Base-by-base conservation (phyloP, 1,140 invertebrate species). In the Drosophila littoralis region DNA sequence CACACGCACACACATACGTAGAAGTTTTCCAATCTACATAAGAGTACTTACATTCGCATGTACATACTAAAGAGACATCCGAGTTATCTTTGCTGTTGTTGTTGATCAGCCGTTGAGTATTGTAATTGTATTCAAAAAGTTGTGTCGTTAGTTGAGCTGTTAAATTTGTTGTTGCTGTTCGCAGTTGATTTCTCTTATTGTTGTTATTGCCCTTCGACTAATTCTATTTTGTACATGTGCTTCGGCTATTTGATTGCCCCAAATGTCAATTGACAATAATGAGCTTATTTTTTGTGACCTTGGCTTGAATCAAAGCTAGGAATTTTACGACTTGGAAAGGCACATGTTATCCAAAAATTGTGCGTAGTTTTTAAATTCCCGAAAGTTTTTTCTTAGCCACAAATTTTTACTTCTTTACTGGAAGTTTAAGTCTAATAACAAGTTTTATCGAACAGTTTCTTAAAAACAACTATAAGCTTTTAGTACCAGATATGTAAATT, bases 181-280 rank as follows among this genome's bases (percentile, higher is more conserved):
- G 40, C 35, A 55, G 50, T 60, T 67, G 59, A 51, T 64, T 54
- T 10, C 5, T 48, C 6, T 55, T 15, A 9, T 43, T 51, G 45
- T 58, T 66, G 42, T 55, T 55, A 40, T 55, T 55, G 51, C 7
- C 38, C 10, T 55, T 42, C 52, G 22, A 61, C 57, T 74, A 55
- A 58, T 61, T 12, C 36, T 40, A 33, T 60, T 61, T 50, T 50
- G 13, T 69, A 55, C 36, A 42, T 69, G 57, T 65, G 64, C 15
- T 77, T 70, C 51, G 72, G 68, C 54, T 55, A n/a, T 76, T 73
- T 83, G 80, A 79, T 84, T 79, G 81, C 58, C 52, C 42, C 61
- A 76, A 74, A 77, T 86, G 75, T 61, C 78, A 82, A 76, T 86
- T 71, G 75, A 68, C 82, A 73, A 75, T 76, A 86, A 86, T 86